Conservation (phyloP, 1,140 invertebrate genomes). For the Coptotermes formosanus region DNA sequence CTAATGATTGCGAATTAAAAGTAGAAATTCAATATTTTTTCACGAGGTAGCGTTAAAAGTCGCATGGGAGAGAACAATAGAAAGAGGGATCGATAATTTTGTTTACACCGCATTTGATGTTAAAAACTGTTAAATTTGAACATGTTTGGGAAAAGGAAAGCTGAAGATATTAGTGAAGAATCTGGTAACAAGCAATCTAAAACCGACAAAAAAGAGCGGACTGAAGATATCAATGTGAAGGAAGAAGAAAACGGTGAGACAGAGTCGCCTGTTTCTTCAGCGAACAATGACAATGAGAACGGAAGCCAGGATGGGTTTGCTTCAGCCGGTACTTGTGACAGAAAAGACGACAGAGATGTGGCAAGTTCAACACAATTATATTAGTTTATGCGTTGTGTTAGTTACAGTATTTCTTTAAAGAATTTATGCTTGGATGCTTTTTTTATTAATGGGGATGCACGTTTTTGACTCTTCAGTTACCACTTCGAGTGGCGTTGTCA, state of each 20-base stretch:
- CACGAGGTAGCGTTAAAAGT: slow-evolving; percentile 6
- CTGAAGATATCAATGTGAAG: slow-evolving; percentile 40
- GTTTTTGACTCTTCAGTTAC: neutral
- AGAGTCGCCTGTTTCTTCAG: slow-evolving; percentile 3
- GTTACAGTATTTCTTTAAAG: neutral
- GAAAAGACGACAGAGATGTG: slow-evolving; percentile 9
- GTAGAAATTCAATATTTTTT: neutral
- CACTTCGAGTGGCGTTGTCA: neutral
- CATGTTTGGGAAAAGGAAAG: slow-evolving; percentile 37
- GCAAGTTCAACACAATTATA: neutral
- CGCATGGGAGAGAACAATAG: neutral
- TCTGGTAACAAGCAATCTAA: slow-evolving; percentile 52
- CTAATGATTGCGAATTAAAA: slow-evolving; percentile 10
- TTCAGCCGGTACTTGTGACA: slow-evolving; percentile 1
- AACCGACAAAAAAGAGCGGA: slow-evolving; percentile 48
- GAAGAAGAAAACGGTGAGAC: slow-evolving; percentile 29
- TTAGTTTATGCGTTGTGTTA: neutral
- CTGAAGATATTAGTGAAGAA: slow-evolving; percentile 46
- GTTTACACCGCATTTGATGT: slow-evolving; percentile 32
- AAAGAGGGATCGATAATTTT: slow-evolving; percentile 31
- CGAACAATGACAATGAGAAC: slow-evolving; percentile 28
- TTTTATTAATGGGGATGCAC: neutral
- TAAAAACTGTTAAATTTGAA: slow-evolving; percentile 19
- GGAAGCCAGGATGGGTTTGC: slow-evolving; percentile 19
- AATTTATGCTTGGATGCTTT: neutral